These are phyloP conservation scores for Asarcornis scutulata DNA, from an alignment of 2,113 vertebrate species.

Conservation along the genomic window DNA sequence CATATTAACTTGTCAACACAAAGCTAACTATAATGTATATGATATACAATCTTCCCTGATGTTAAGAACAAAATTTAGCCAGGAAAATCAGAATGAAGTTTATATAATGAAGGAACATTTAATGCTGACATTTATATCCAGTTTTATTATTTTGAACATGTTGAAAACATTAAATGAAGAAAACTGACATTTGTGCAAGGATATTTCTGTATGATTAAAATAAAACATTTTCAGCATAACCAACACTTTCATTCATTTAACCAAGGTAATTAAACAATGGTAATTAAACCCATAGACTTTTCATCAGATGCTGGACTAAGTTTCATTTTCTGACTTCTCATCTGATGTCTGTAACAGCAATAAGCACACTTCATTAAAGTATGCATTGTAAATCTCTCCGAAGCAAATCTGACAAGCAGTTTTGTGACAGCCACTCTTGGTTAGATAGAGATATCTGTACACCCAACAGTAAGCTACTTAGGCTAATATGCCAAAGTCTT, in stretches of 20 bases:
- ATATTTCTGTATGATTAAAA: neutral
- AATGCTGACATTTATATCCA: neutral
- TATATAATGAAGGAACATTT: neutral
- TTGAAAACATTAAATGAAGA: neutral
- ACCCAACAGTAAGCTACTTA: conserved; percentile 46
- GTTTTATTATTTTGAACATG: neutral
- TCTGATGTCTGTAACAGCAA: neutral
- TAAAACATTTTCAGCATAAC: neutral
- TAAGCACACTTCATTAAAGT: neutral
- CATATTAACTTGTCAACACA: neutral
- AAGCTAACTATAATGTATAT: neutral
- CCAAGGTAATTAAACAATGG: neutral
- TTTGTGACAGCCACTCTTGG: neutral
- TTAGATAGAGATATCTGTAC: conserved; percentile 39
- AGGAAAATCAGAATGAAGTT: neutral
- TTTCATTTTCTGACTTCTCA: conserved; percentile 16
- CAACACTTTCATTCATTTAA: neutral
- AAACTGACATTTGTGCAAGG: neutral
- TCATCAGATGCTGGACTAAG: neutral
- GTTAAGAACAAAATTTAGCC: neutral
- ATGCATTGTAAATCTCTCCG: neutral
- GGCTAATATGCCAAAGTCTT: conserved; percentile 15
- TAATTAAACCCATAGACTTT: neutral
- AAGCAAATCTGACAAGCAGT: neutral
- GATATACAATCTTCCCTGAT: neutral